phyloP scores from a whole-genome alignment of 2,797 vertebrate genomes.

The Hoplostethus mediterraneus region DNA sequence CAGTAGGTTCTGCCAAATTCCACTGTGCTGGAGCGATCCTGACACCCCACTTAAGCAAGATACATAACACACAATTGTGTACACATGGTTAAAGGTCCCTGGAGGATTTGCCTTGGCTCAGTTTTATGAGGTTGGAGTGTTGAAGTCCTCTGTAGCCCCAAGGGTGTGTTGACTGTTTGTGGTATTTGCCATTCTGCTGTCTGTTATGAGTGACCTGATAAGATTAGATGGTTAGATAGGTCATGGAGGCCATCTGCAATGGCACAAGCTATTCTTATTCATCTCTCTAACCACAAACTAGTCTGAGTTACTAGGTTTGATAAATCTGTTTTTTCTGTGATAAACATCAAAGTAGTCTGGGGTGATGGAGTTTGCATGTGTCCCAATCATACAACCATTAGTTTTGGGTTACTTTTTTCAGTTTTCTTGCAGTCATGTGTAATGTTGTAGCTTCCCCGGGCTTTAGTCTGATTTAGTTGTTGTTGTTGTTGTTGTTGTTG shows the following conservation, averaged over 20 bases:
- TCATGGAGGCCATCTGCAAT: neutral
- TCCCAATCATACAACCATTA: neutral
- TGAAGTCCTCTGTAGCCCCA: conserved; percentile 2
- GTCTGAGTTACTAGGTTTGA: neutral
- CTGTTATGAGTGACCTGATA: conserved; percentile 26
- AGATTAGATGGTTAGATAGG: conserved; percentile 37
- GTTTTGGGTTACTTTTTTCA: neutral
- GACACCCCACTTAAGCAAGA: neutral
- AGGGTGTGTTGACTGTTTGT: conserved; percentile 33
- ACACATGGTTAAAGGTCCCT: conserved; percentile 16
- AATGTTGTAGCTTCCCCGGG: neutral
- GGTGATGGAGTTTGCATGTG: neutral
- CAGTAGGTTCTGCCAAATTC: neutral
- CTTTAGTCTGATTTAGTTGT: no score
- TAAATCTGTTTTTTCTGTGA: neutral
- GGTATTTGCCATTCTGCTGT: conserved; percentile 5
- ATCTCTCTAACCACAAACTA: neutral
- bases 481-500: no score
- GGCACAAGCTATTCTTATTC: neutral
- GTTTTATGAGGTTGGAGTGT: conserved; percentile 38
- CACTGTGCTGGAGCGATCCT: neutral
- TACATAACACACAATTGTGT: conserved; percentile 13
- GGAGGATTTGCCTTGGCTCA: conserved; percentile 10
- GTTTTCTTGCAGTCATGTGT: neutral
- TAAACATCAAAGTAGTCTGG: neutral